phyloP scores from a whole-genome alignment of 2,888 invertebrate genomes.

The Mimumesa dahlbomi region DNA sequence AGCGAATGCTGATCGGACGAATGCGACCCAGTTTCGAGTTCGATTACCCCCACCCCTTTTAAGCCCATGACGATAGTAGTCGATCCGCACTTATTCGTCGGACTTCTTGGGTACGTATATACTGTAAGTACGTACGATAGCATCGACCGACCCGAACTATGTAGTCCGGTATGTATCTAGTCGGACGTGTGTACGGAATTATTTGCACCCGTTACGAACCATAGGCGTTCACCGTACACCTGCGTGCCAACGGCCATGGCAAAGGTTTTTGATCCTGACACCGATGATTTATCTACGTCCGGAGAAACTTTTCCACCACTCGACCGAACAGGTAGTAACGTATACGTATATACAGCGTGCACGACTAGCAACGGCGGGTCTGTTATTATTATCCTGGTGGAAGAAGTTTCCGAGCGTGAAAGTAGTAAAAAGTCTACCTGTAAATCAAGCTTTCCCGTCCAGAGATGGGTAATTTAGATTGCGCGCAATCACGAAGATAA shows the following conservation, averaged over 20 bases:
- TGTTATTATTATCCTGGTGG: too few species aligned
- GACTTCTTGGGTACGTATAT: constrained; percentile 12
- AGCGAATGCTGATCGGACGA: constrained; percentile 29
- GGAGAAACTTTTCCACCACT: too few species aligned
- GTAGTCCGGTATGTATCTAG: neutral
- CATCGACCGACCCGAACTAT: constrained; percentile 16
- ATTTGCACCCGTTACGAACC: too few species aligned
- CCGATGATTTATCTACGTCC: too few species aligned
- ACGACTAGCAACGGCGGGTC: too few species aligned
- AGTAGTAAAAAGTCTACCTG: neutral
- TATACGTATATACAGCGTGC: too few species aligned
- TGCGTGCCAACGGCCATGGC: too few species aligned
- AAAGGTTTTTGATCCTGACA: too few species aligned
- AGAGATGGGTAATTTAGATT: constrained; percentile 28
- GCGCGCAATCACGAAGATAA: constrained; percentile 15
- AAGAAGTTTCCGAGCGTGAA: neutral
- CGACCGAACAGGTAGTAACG: too few species aligned
- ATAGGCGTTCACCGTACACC: too few species aligned
- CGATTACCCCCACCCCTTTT: constrained; percentile 55
- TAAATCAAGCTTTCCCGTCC: neutral
- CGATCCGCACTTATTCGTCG: constrained; percentile 44
- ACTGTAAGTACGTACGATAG: constrained; percentile 9
- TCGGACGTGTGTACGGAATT: neutral
- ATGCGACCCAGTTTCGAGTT: constrained; percentile 66
- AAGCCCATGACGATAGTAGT: constrained; percentile 24